These are phyloP conservation scores for Oreochromis tanganicae DNA, from an alignment of 2,113 vertebrate species.

Conservation along the genomic window DNA sequence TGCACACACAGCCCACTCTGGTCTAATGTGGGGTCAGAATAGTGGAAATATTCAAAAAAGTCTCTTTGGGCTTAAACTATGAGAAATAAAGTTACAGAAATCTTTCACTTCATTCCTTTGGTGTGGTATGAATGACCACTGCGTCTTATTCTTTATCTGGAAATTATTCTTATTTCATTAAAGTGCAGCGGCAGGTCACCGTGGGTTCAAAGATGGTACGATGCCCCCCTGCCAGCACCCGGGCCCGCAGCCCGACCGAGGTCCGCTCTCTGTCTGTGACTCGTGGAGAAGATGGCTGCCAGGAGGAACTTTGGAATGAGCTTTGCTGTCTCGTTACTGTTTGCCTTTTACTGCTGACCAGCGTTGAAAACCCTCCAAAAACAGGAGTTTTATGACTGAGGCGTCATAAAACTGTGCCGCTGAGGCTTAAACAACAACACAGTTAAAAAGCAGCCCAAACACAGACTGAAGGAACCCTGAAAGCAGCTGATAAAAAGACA, in stretches of 20 bases:
- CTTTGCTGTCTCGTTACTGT: background rate
- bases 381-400: background rate
- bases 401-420: background rate
- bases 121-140: fast-evolving
- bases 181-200: background rate
- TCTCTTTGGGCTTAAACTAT: background rate
- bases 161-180: background rate
- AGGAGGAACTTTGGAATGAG: background rate
- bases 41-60: background rate
- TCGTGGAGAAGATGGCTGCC: background rate
- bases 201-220: background rate
- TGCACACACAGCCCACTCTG: background rate
- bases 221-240: background rate
- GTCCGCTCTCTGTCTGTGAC: background rate
- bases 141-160: background rate
- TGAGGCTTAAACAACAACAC: background rate
- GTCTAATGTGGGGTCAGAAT: background rate
- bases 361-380: background rate
- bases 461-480: background rate
- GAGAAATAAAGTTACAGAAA: background rate
- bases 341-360: background rate
- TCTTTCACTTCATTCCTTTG: fast-evolving
- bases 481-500: background rate
- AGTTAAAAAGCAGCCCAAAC: background rate
- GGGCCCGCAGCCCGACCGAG: background rate